Evolutionary conservation across 2,888 invertebrate genomes (phyloP).

Genomic region (Ophion slaviceki): DNA sequence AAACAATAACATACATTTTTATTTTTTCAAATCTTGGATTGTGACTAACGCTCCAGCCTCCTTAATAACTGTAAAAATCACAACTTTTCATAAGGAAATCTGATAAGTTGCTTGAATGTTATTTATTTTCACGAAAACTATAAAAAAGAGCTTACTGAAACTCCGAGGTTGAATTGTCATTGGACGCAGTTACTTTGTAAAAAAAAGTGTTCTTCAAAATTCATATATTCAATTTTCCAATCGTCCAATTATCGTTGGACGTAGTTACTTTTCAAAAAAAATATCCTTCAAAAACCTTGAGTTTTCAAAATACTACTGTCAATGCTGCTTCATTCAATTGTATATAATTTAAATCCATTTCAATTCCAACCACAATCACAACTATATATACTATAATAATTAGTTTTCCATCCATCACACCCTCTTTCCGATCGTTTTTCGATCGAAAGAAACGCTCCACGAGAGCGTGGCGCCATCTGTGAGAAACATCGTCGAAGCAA

Average conservation of each 20-base stretch:
- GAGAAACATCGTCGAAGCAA: neutral
- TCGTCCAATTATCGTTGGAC: neutral
- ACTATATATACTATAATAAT: neutral
- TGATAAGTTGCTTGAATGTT: neutral
- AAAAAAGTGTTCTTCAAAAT: neutral
- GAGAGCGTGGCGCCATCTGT: neutral
- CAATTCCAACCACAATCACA: neutral
- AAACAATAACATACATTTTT: no score
- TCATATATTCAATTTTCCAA: no score
- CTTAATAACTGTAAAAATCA: neutral
- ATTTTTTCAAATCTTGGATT: no score
- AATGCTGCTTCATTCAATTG: neutral
- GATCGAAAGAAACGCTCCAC: neutral
- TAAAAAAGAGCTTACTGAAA: neutral
- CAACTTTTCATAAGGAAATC: neutral
- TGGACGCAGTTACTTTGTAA: neutral
- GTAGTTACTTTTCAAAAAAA: neutral
- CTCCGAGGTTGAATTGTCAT: neutral
- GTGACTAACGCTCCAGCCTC: no score
- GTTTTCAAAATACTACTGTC: no score
- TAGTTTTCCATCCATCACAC: neutral
- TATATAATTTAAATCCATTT: neutral
- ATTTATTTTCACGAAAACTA: neutral
- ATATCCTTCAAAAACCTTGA: neutral
- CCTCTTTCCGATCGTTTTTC: neutral